Percentiles rank a stretch among this genome's conserved stretches.
These are phyloP conservation scores for Rhea pennata DNA, from an alignment of 2,113 vertebrate species.

Conservation along the genomic window DNA sequence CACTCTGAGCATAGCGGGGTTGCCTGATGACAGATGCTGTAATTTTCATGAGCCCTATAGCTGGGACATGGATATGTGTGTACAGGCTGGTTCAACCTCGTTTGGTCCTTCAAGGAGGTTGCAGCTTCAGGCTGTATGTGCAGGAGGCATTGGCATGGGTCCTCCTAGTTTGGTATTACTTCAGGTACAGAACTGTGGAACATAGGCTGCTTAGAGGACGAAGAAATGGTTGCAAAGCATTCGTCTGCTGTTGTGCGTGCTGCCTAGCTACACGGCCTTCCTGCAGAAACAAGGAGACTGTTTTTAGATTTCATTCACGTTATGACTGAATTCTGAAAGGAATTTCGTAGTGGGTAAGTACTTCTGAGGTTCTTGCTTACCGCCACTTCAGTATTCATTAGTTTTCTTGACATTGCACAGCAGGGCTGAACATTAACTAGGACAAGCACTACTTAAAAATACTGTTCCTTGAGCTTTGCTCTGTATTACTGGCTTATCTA, in stretches of 20 bases:
- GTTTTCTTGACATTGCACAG: constrained; percentile 36
- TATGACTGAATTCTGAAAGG: neutral
- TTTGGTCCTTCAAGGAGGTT: neutral
- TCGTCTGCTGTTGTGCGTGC: accelerated
- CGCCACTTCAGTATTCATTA: constrained; percentile 4
- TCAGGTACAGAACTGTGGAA: neutral
- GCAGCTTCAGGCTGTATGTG: neutral
- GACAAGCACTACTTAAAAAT: constrained; percentile 7
- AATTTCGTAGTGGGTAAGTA: neutral
- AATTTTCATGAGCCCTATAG: neutral
- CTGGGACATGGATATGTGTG: accelerated
- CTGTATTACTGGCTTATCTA: neutral
- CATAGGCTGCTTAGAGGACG: too few relatives aligned
- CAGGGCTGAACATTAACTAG: constrained; percentile 58
- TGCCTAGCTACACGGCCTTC: neutral
- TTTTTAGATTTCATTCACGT: neutral
- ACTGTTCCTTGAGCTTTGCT: constrained; percentile 46
- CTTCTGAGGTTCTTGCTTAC: neutral
- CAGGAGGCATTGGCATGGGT: neutral
- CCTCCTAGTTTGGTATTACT: neutral
- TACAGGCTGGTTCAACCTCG: neutral
- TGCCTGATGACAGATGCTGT: neutral
- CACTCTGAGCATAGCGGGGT: accelerated
- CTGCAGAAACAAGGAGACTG: accelerated
- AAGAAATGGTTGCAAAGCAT: neutral